Evolutionary conservation across 2,888 invertebrate genomes (phyloP).

Genomic region (Mythimna vitellina): DNA sequence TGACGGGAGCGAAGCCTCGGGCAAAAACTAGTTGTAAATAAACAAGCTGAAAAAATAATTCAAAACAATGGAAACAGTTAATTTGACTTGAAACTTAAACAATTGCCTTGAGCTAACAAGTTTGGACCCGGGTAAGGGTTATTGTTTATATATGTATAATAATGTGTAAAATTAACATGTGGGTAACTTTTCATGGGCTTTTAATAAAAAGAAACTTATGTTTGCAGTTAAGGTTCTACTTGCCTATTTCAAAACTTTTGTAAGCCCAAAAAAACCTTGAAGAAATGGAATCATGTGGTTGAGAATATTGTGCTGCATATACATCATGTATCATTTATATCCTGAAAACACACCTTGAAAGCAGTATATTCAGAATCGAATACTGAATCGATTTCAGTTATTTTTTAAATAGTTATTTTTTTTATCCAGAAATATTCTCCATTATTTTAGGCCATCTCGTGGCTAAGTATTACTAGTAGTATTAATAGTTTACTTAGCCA

Average conservation of each 20-base stretch:
- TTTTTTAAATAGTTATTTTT: no score
- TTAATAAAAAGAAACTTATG: slow-evolving; percentile 1
- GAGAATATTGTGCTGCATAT: neutral
- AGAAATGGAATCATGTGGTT: neutral
- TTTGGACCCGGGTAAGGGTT: neutral
- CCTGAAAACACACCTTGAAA: no score
- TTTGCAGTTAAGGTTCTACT: neutral
- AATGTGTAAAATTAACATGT: neutral
- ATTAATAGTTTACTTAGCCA: no score
- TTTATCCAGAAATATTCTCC: no score
- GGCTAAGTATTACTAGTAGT: no score
- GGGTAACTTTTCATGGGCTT: neutral
- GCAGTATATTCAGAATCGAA: no score
- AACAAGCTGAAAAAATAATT: neutral
- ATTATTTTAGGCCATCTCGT: no score
- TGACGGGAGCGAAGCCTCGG: no score
- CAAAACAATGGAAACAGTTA: neutral
- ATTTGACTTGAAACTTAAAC: neutral
- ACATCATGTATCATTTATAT: neutral
- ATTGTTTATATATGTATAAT: slow-evolving; percentile 23
- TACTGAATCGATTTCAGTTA: no score
- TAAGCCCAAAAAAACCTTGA: neutral
- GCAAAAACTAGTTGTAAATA: no score
- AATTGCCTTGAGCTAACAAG: neutral
- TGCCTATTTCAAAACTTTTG: no score